phyloP scores from a whole-genome alignment of 2,888 invertebrate species.

The Teleogryllus oceanicus region DNA sequence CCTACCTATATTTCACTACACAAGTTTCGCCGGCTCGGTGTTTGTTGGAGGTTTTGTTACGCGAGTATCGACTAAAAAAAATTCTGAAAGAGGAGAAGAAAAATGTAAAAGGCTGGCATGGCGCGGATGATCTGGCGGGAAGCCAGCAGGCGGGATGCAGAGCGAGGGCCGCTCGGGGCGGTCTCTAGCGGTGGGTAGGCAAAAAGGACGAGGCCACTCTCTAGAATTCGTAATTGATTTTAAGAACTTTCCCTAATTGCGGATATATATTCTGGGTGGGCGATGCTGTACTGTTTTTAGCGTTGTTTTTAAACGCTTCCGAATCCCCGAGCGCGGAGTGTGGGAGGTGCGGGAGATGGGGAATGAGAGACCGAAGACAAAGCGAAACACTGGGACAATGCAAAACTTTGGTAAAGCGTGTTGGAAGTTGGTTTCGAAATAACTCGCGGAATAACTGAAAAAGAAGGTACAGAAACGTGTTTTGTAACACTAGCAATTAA shows the following conservation, averaged over 20 bases:
- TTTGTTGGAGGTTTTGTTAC: background rate
- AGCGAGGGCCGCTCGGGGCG: background rate
- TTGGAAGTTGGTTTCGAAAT: too few relatives aligned
- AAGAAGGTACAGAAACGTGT: too few relatives aligned
- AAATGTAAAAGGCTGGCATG: background rate
- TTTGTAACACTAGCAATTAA: too few relatives aligned
- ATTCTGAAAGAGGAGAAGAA: slow-evolving; percentile 10
- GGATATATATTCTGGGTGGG: slow-evolving; percentile 4
- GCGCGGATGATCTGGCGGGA: background rate
- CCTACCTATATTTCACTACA: background rate
- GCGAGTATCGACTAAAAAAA: background rate
- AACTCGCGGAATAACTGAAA: too few relatives aligned
- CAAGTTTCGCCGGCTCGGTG: background rate
- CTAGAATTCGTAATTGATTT: background rate
- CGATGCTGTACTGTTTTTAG: background rate
- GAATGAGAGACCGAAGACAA: too few relatives aligned
- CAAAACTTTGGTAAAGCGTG: too few relatives aligned
- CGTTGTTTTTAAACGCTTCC: too few relatives aligned
- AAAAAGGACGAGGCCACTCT: background rate
- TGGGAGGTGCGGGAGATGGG: too few relatives aligned
- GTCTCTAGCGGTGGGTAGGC: too few relatives aligned
- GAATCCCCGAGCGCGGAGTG: too few relatives aligned
- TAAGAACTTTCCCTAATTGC: slow-evolving; percentile 6
- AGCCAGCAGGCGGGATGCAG: background rate
- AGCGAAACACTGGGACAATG: too few relatives aligned